Evolutionary conservation across 2,113 vertebrate species (phyloP).

Genomic region (Etheostoma cragini): DNA sequence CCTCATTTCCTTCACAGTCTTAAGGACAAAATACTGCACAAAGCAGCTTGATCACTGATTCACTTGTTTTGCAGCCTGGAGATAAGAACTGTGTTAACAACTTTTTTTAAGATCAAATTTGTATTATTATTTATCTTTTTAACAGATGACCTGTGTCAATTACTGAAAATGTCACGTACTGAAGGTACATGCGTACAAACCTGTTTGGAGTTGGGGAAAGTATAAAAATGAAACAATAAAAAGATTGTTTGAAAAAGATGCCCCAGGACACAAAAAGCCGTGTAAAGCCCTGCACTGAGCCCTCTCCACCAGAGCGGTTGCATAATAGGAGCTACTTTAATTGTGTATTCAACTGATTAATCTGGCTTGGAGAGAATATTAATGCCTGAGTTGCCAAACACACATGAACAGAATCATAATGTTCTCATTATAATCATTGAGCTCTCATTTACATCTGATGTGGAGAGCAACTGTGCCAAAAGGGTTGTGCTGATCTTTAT

Average conservation of each 20-base stretch:
- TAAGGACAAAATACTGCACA: not conserved
- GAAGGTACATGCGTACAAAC: too few species aligned
- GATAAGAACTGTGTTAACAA: not conserved
- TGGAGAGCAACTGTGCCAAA: conserved; percentile 48
- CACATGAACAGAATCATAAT: conserved; percentile 63
- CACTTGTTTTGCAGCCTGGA: conserved; percentile 5
- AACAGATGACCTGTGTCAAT: not conserved
- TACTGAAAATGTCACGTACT: conserved; percentile 7
- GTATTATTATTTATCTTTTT: too few species aligned
- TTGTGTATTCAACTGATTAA: conserved; percentile 55
- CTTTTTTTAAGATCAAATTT: not conserved
- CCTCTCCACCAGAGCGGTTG: conserved; percentile 24
- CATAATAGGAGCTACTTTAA: conserved; percentile 51
- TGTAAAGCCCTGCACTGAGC: not conserved
- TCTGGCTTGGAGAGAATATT: conserved; percentile 61
- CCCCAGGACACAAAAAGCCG: not conserved
- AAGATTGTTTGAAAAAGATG: not conserved
- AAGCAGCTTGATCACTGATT: not conserved
- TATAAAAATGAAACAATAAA: not conserved
- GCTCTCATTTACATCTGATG: conserved; percentile 54
- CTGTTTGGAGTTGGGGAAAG: conserved; percentile 5
- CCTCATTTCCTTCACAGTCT: not conserved
- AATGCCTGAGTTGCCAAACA: conserved; percentile 53
- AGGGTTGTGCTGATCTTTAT: conserved; percentile 4
- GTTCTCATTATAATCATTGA: conserved; percentile 54